Evolutionary conservation across 2,797 vertebrate genomes (phyloP).

Genomic region (Apogon talboti): DNA sequence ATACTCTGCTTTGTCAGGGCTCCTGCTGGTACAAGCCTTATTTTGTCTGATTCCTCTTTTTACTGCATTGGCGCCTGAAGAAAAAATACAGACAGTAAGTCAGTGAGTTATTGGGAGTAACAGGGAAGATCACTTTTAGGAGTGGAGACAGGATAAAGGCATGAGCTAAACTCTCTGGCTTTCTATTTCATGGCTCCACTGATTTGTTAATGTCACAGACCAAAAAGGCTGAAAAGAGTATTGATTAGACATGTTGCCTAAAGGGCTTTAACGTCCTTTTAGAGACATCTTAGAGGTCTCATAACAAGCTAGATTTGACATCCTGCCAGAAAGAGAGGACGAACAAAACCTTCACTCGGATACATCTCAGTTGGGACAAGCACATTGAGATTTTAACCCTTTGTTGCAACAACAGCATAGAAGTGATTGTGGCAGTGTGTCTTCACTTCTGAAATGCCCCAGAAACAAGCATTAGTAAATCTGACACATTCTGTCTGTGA

Average conservation of each 20-base stretch:
- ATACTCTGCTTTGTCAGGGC: conserved; percentile 33
- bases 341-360: conserved; percentile 33
- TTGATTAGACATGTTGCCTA: conserved; percentile 62
- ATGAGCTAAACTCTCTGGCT: conserved; percentile 33
- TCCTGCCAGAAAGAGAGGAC: conserved; percentile 5
- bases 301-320: conserved; percentile 43
- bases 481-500: conserved; percentile 10
- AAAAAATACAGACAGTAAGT: conserved; percentile 22
- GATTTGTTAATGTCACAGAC: conserved; percentile 67
- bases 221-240: conserved; percentile 54
- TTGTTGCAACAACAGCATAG: conserved; percentile 15
- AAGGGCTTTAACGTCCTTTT: conserved; percentile 51
- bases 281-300: conserved; percentile 35
- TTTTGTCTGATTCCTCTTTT: conserved; percentile 47
- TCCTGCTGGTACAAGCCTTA: conserved; percentile 48
- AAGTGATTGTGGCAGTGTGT: not conserved
- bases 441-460: conserved; percentile 6
- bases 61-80: conserved; percentile 30
- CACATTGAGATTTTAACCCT: conserved; percentile 23
- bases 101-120: conserved; percentile 43
- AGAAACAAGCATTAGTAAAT: conserved; percentile 11
- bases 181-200: conserved; percentile 56
- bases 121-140: conserved; percentile 32
- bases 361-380: conserved; percentile 26
- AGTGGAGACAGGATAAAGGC: conserved; percentile 46